A percentile compares a stretch with the other conserved stretches of the same genome.
phyloP scores from a whole-genome alignment of 92 coral and sea anemone genomes.

The Umimayanthus chanpuru region DNA sequence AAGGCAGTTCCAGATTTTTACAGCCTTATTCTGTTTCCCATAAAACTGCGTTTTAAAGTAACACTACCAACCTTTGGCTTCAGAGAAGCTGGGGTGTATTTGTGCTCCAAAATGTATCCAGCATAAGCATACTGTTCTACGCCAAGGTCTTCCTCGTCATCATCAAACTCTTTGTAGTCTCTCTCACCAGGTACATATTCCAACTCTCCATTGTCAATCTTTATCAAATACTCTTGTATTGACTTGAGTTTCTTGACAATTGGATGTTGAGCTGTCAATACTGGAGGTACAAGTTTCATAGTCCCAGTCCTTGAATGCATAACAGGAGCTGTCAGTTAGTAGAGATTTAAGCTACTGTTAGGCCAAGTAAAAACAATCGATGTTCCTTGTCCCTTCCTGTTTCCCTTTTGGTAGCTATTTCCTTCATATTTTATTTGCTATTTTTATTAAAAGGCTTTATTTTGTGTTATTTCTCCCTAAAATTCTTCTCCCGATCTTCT shows the following conservation, averaged over 20 bases:
- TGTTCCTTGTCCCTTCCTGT: too few relatives aligned
- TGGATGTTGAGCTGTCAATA: background rate
- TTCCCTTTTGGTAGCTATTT: too few relatives aligned
- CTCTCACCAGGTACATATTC: conserved; percentile 1
- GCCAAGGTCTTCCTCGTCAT: background rate
- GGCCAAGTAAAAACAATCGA: too few relatives aligned
- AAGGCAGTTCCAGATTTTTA: too few relatives aligned
- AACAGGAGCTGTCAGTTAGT: background rate
- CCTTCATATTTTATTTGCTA: too few relatives aligned
- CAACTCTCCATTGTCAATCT: background rate
- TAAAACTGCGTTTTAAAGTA: background rate
- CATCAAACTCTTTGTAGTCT: background rate
- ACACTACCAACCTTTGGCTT: conserved; percentile 19
- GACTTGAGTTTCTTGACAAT: background rate
- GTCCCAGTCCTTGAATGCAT: background rate
- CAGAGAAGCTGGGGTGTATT: conserved; percentile 11
- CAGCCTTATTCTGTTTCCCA: too few relatives aligned
- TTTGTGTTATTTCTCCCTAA: too few relatives aligned
- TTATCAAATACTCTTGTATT: conserved; percentile 3
- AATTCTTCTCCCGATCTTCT: too few relatives aligned
- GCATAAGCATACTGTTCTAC: conserved; percentile 5
- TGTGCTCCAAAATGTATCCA: conserved; percentile 19
- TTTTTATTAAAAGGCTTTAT: too few relatives aligned
- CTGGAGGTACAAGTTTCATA: background rate
- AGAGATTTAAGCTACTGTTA: too few relatives aligned